A percentile compares a stretch with the other conserved stretches of the same genome.
phyloP scores from a whole-genome alignment of 2,113 vertebrate genomes.

The Pomatostomus ruficeps region DNA sequence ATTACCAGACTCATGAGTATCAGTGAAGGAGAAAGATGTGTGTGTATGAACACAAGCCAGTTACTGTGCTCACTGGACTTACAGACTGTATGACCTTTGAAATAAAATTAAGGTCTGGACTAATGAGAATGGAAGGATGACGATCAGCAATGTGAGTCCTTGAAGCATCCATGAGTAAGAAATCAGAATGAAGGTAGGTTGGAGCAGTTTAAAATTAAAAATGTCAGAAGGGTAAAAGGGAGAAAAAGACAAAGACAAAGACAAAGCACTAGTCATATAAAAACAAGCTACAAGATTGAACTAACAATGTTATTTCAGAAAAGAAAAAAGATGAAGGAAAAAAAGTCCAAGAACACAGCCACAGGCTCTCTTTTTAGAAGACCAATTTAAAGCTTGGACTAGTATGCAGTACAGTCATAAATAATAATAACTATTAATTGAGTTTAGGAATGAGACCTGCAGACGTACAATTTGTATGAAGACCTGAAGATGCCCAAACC shows the following conservation, averaged over 20 bases:
- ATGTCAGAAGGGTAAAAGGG: not conserved
- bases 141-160: not conserved
- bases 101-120: constrained; percentile 39
- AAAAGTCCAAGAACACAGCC: not conserved
- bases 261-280: not conserved
- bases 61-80: not conserved
- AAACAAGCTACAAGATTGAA: not conserved
- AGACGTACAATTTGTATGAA: constrained; percentile 42
- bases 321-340: not conserved
- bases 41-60: not conserved
- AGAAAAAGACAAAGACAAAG: constrained; percentile 2
- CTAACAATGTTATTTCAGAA: constrained; percentile 9
- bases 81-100: constrained; percentile 11
- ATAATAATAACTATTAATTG: constrained; percentile 68
- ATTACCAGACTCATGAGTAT: not conserved
- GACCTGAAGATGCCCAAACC: constrained; percentile 24
- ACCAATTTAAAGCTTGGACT: constrained; percentile 27
- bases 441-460: constrained; percentile 43
- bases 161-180: constrained; percentile 10
- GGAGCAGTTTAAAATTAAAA: constrained; percentile 20
- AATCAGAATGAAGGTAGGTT: not conserved
- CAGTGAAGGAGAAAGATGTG: not conserved
- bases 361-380: constrained; percentile 25
- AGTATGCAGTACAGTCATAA: constrained; percentile 43
- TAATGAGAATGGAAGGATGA: constrained; percentile 23